phyloP scores from a whole-genome alignment of 2,113 vertebrate species.

The Eupsittula cactorum region DNA sequence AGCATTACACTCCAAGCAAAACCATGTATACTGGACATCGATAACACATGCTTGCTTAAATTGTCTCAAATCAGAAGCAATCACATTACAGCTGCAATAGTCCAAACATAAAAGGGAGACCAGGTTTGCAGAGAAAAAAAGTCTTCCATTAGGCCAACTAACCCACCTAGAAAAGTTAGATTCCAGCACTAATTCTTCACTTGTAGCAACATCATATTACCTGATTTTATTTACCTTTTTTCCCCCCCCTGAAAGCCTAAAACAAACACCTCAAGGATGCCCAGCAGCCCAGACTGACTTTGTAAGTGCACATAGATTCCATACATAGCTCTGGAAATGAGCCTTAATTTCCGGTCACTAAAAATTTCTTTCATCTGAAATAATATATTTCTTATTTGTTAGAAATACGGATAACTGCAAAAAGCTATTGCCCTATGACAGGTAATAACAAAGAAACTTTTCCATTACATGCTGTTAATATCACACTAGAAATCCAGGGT shows the following conservation, averaged over 20 bases:
- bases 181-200: not conserved
- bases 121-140: not conserved
- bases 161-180: not conserved
- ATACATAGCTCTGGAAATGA: not conserved
- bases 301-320: not conserved
- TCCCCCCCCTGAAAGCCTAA: not conserved
- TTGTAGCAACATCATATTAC: not conserved
- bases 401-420: not conserved
- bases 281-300: not conserved
- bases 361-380: not conserved
- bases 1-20: not conserved
- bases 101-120: not conserved
- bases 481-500: not conserved
- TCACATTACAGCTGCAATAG: fast-evolving
- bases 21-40: not conserved
- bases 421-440: not conserved
- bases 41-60: not conserved
- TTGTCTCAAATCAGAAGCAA: not conserved
- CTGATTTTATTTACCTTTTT: not conserved
- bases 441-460: not conserved
- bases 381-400: not conserved
- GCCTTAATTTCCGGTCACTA: not conserved
- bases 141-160: not conserved
- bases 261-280: not conserved
- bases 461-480: not conserved